Evolutionary conservation across 1,140 invertebrate genomes (phyloP).

Genomic region (Cydia amplana): DNA sequence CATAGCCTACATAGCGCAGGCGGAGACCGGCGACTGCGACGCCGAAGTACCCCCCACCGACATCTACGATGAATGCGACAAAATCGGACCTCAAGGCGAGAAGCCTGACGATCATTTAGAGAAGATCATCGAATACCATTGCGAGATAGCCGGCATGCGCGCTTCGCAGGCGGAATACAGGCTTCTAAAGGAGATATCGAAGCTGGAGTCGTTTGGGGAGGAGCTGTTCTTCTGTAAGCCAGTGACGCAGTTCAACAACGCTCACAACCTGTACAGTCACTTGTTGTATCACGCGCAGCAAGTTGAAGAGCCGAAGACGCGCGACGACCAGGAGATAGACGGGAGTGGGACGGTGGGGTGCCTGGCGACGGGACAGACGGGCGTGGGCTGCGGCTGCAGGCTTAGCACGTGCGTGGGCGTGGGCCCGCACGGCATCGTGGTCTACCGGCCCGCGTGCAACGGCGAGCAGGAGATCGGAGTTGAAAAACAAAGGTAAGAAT

Average conservation of each 20-base stretch:
- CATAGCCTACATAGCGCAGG: slow-evolving; percentile 87
- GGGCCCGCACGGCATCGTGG: slow-evolving; percentile 89
- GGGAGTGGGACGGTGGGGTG: slow-evolving; percentile 76
- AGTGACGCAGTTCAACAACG: slow-evolving; percentile 67
- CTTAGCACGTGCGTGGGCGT: slow-evolving; percentile 83
- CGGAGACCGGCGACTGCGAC: slow-evolving; percentile 86
- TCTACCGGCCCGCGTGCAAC: slow-evolving; percentile 81
- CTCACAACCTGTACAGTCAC: slow-evolving; percentile 76
- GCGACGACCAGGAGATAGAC: slow-evolving; percentile 74
- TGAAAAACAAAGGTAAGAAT: slow-evolving; percentile 82
- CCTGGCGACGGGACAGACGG: slow-evolving; percentile 65
- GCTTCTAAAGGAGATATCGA: slow-evolving; percentile 88
- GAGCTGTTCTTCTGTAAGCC: slow-evolving; percentile 89
- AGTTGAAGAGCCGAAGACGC: slow-evolving; percentile 65
- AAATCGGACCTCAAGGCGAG: slow-evolving; percentile 81
- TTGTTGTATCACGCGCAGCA: slow-evolving; percentile 70
- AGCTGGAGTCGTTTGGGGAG: slow-evolving; percentile 89
- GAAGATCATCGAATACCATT: slow-evolving; percentile 83
- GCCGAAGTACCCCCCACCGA: slow-evolving; percentile 80
- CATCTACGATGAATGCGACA: slow-evolving; percentile 83
- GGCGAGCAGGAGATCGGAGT: slow-evolving; percentile 80
- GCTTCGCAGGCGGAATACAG: slow-evolving; percentile 86
- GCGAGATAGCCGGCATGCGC: slow-evolving; percentile 73
- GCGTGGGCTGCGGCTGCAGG: slow-evolving; percentile 72
- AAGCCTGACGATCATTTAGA: slow-evolving; percentile 83